Evolutionary conservation across 1,140 invertebrate genomes (phyloP).

Genomic region (Rhopalosiphum padi): DNA sequence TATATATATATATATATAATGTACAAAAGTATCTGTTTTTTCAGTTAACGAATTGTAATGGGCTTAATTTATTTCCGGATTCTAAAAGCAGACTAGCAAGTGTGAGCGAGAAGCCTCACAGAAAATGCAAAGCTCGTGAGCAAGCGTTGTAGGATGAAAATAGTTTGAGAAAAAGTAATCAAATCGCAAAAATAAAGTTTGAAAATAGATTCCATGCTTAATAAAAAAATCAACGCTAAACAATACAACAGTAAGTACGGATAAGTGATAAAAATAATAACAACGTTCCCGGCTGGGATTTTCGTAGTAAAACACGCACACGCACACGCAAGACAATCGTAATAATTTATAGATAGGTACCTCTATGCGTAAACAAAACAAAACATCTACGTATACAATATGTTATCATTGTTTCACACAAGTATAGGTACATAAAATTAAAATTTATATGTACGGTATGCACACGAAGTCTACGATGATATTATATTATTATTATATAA

Average conservation of each 20-base stretch:
- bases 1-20: not conserved
- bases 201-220: not conserved
- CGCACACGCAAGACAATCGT: not conserved
- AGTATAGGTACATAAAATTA: not conserved
- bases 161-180: not conserved
- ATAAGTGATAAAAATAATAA: not conserved
- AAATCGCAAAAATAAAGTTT: not conserved
- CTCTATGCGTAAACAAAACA: not conserved
- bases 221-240: not conserved
- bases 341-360: not conserved
- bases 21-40: not conserved
- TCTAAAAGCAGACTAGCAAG: constrained; percentile 28
- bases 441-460: not conserved
- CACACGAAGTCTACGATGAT: not conserved
- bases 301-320: not conserved
- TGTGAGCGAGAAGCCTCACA: not conserved
- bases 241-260: not conserved
- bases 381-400: not conserved
- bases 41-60: not conserved
- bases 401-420: not conserved
- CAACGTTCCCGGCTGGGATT: not conserved
- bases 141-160: not conserved
- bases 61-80: not conserved
- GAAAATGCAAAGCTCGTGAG: constrained; percentile 16
- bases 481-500: not conserved